Conservation (phyloP, 2,888 invertebrate genomes). For the Xestia ashworthii region DNA sequence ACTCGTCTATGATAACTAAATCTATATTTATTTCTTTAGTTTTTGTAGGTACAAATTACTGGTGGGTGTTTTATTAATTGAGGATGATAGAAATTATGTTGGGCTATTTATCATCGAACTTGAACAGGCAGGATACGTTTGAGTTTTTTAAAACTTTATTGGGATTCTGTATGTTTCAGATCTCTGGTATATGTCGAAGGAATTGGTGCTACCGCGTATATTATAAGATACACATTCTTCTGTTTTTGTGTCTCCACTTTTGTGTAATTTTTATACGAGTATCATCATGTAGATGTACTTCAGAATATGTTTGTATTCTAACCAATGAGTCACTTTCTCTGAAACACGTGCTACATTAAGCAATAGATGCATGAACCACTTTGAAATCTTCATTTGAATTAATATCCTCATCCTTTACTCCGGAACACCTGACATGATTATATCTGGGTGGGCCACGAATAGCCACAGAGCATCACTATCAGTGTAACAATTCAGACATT, state of each 20-base stretch:
- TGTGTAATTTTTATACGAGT: neutral
- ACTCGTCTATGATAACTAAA: conserved; percentile 48
- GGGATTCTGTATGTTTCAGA: neutral
- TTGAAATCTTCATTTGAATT: conserved; percentile 31
- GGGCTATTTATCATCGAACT: conserved; percentile 35
- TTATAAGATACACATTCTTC: neutral
- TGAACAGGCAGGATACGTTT: neutral
- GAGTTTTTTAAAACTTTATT: neutral
- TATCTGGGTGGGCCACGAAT: conserved; percentile 58
- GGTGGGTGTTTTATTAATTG: conserved; percentile 57
- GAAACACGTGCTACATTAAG: conserved; percentile 22
- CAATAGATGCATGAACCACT: conserved; percentile 32
- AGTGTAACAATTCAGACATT: conserved; percentile 60
- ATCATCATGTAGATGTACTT: neutral
- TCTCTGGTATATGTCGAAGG: neutral
- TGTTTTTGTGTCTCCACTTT: neutral
- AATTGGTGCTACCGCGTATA: neutral
- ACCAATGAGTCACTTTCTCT: conserved; percentile 28
- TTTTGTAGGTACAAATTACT: conserved; percentile 44
- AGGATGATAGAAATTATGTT: conserved; percentile 43
- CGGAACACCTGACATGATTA: conserved; percentile 49
- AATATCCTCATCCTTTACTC: conserved; percentile 48
- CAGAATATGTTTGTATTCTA: conserved; percentile 9
- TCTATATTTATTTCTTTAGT: conserved; percentile 48
- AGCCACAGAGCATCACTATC: conserved; percentile 39